Evolutionary conservation across 2,888 invertebrate species (phyloP), one percentile per base, ranked within the genome.

Genomic region (Pheosia tremula): DNA sequence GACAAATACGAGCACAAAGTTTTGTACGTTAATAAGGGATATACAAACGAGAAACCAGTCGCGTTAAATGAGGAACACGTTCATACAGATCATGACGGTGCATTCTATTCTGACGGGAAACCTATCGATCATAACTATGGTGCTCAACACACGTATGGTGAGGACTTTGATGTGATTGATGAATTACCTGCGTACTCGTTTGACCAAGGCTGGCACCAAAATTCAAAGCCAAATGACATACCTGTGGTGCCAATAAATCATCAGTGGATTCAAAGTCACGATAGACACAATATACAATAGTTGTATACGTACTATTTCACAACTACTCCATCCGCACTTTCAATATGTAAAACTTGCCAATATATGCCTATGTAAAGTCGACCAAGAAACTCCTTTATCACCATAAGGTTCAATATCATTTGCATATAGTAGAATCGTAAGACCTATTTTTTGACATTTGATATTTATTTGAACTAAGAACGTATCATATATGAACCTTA

Each of bases 1-100:
- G 95, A 95, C 63, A 86, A 84, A 56, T 91, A 94, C 63, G 83
- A 91, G 7, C 94, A 95, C 59, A 95, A 94, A 79, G 86, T 95
- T 0, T 82, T 95, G 36, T 95, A 95, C 70, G 81, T 94, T 0
- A 95, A 95, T 72, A 88, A 93, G 56, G 95, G 95, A 0, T 95
- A 95, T 65, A 86, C 88, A 43, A 94, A 94, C 54, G 92, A 94
- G 62, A 86, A 87, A 64, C 76, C 74, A 36, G 63, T 71, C 11
- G 80, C 81, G 5, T 58, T 72, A 0, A 59, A 69, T 24, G 77
- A 75, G 45, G 73, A 77, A 7, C 77, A 75, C 10, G 61, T 74
- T 9, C 75, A 78, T 8, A 65, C 75, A 4, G 66, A 81, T 58
- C 71, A 76, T 45, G 57, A 66, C 24, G 69, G 70, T 56, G 57